Evolutionary conservation across 2,797 vertebrate species (phyloP).

Genomic region (Catostomus latipinnis): DNA sequence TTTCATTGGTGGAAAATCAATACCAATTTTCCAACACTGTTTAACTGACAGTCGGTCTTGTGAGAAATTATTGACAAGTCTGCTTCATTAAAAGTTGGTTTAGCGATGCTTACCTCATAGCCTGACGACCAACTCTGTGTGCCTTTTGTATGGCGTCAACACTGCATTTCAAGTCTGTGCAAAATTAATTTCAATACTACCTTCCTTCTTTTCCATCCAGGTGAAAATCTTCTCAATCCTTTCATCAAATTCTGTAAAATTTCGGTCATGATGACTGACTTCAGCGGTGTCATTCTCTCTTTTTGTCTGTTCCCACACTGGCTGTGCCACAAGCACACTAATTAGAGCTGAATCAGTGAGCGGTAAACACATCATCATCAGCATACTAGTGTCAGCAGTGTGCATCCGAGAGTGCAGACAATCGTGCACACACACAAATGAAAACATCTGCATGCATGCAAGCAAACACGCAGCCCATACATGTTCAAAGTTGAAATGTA

Average conservation of each 20-base stretch:
- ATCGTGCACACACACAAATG: neutral
- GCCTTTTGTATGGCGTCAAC: neutral
- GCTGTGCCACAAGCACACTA: conserved; percentile 33
- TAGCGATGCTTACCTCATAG: conserved; percentile 17
- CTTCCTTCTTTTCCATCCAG: neutral
- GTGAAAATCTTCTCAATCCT: too few relatives aligned
- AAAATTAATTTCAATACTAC: neutral
- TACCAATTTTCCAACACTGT: neutral
- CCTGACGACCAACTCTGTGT: neutral
- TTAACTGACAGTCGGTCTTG: neutral
- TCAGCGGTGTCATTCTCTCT: neutral
- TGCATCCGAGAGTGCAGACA: conserved; percentile 14
- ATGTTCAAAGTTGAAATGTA: too few relatives aligned
- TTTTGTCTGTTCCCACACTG: neutral
- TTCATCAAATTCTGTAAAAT: too few relatives aligned
- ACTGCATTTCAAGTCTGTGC: neutral
- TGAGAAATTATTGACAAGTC: neutral
- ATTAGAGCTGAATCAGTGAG: conserved; percentile 54
- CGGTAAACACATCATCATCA: conserved; percentile 27
- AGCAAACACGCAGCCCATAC: neutral
- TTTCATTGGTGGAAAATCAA: neutral
- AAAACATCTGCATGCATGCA: neutral
- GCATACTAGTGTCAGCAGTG: conserved; percentile 76
- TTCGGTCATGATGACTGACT: too few relatives aligned
- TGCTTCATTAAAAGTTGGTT: neutral